These are phyloP conservation scores for Aricia agestis DNA, from an alignment of 1,140 invertebrate genomes.

Conservation along the genomic window DNA sequence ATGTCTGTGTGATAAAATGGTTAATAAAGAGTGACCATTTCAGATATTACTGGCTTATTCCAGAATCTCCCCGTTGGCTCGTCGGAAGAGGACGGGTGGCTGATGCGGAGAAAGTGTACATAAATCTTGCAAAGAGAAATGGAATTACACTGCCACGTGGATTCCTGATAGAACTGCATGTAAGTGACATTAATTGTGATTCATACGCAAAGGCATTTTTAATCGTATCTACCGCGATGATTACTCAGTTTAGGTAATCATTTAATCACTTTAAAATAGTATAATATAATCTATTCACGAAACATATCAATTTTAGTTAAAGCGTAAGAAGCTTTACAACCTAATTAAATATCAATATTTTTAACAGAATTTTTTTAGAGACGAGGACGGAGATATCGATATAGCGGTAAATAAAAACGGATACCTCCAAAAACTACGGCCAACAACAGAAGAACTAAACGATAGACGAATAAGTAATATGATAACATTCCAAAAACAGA, in stretches of 20 bases:
- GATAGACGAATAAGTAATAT: slow-evolving; percentile 58
- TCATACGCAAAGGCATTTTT: too few relatives aligned
- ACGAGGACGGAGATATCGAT: slow-evolving; percentile 40
- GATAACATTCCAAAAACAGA: slow-evolving; percentile 49
- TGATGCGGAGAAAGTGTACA: slow-evolving; percentile 83
- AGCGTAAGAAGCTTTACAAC: not conserved
- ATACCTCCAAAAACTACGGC: slow-evolving; percentile 28
- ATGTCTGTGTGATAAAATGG: not conserved
- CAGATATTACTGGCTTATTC: slow-evolving; percentile 84
- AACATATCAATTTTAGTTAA: not conserved
- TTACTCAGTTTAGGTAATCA: not conserved
- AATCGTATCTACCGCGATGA: too few relatives aligned
- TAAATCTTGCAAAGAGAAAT: slow-evolving; percentile 81
- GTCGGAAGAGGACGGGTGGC: slow-evolving; percentile 83
- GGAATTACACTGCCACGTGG: slow-evolving; percentile 53
- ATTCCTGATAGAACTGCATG: slow-evolving; percentile 60
- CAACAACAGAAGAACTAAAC: slow-evolving; percentile 39
- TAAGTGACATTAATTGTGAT: slow-evolving; percentile 31
- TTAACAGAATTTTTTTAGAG: slow-evolving; percentile 54
- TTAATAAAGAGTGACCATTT: slow-evolving; percentile 27
- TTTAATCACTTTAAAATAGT: too few relatives aligned
- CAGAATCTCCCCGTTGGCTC: slow-evolving; percentile 92
- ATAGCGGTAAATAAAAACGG: slow-evolving; percentile 37
- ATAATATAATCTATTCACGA: not conserved
- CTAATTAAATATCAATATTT: not conserved